Conservation (phyloP, 35 echinoderm and acorn worm species). For the Heliocidaris erythrogramma region DNA sequence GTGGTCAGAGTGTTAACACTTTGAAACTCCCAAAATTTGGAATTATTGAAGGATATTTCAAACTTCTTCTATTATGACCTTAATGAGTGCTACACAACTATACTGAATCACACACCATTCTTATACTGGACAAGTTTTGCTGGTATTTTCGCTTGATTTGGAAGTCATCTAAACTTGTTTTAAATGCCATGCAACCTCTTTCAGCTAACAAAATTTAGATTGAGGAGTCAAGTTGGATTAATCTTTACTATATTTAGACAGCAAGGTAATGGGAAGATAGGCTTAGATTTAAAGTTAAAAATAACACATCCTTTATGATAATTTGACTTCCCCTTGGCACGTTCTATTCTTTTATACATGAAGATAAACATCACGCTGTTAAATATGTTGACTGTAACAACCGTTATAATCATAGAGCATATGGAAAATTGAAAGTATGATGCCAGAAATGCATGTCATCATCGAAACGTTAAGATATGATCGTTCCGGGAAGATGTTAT, state of each 20-base stretch:
- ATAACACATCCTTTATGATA: neutral
- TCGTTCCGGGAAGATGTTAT: no score
- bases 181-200: no score
- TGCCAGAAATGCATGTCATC: no score
- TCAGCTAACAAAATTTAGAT: neutral
- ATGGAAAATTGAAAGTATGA: no score
- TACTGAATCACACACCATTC: no score
- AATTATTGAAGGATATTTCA: constrained; percentile 43
- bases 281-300: neutral
- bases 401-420: no score
- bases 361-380: neutral
- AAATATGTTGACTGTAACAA: neutral
- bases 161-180: no score
- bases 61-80: neutral
- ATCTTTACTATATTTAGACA: neutral
- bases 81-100: neutral
- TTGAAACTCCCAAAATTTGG: neutral
- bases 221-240: neutral
- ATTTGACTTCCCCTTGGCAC: neutral
- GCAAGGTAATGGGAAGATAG: neutral
- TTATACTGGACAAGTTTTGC: no score
- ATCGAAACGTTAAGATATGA: no score
- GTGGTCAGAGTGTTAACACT: neutral
- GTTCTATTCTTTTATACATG: neutral
- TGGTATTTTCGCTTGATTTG: no score